Base-by-base conservation (phyloP, 2,888 invertebrate genomes). In the Linnaemya vulpina region DNA sequence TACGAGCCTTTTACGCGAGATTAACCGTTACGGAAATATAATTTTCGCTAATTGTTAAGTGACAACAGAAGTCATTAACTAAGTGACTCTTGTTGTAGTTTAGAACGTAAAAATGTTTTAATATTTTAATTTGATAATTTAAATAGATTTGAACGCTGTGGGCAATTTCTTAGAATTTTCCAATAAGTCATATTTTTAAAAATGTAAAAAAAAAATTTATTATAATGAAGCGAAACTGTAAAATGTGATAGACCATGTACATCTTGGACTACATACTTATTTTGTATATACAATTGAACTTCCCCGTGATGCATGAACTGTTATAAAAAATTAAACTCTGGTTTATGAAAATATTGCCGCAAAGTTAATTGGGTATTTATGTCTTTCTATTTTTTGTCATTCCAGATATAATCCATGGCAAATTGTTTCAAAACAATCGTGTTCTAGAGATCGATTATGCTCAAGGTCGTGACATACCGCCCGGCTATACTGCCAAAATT, bases 361-460 rank as follows among this genome's bases (percentile, higher is more conserved):
- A 30, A 30, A 30, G 30, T 30, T 30, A 30, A n/a, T n/a, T 30
- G 2, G 30, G 5, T 58, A n/a, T 17, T 35, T 20, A 51, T 22
- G 1, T 40, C 7, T 46, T 1, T 35, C 38, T 81, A 11, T 46
- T 55, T 51, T 35, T 76, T 79, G 67, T 25, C 40, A 30, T 84
- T 93, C 0, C 92, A 95, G 97, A 98, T 91, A 97, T 99, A 87
- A 98, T 98, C 88, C 97, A 97, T 88, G 99, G 98, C 2, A 99
- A 98, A 93, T 93, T 99, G 87, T 99, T 99, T 92, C 99, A 99
- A 92, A 97, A 97, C 90, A 97, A 98, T 92, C 96, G 97, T 88
- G 96, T 96, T 87, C 93, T 99, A 49, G 98, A 99, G 93, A 96
- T 99, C 0, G 98, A 99, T 91, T 98, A 97, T 89, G 98, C 98